phyloP scores from a whole-genome alignment of 2,888 invertebrate genomes.

The Pecten maximus region DNA sequence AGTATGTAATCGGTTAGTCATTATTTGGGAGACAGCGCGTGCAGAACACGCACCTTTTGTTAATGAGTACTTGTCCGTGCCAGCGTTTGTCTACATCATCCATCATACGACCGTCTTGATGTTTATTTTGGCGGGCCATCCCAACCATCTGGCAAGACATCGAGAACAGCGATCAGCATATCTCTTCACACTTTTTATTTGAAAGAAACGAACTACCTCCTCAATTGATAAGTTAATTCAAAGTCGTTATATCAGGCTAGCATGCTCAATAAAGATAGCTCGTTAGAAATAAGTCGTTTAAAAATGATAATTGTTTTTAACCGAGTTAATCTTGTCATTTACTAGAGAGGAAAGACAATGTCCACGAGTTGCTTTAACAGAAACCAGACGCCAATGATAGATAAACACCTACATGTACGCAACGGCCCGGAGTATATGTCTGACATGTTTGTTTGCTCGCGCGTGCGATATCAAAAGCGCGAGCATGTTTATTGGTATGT shows the following conservation, averaged over 20 bases:
- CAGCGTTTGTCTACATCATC: neutral
- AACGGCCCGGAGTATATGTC: neutral
- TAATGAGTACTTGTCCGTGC: neutral
- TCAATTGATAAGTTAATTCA: neutral
- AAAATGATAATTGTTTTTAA: too few relatives aligned
- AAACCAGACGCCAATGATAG: neutral
- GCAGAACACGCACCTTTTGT: neutral
- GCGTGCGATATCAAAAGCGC: neutral
- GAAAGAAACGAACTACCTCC: neutral
- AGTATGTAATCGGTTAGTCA: neutral
- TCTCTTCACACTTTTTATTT: neutral
- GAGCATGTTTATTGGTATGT: neutral
- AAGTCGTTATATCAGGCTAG: too few relatives aligned
- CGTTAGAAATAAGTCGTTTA: neutral
- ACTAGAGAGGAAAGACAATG: neutral
- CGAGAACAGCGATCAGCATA: neutral
- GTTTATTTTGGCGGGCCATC: slow-evolving; percentile 30
- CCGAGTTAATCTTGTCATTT: too few relatives aligned
- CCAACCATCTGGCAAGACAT: neutral
- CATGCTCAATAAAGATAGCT: neutral
- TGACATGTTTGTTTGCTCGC: neutral
- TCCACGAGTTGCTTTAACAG: neutral
- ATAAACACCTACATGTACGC: neutral
- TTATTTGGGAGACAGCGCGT: neutral
- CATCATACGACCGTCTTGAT: neutral